Evolutionary conservation across 2,113 vertebrate genomes (phyloP).

Genomic region (Oxyruncus cristatus): DNA sequence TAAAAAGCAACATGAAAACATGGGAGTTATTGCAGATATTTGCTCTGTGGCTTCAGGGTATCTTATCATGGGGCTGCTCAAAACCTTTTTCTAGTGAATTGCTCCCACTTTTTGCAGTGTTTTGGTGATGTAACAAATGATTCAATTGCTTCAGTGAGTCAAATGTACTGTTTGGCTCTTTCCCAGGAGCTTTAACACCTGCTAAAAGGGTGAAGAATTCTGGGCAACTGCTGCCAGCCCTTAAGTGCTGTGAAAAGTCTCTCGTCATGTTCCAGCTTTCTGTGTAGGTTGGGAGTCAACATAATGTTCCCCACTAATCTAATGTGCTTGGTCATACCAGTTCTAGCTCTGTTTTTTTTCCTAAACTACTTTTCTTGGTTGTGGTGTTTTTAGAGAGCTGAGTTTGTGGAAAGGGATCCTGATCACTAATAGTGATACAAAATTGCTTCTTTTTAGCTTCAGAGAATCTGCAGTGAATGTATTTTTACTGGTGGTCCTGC

Average conservation of each 20-base stretch:
- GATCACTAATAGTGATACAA: not conserved
- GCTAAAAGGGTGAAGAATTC: constrained; percentile 46
- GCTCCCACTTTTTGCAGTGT: not conserved
- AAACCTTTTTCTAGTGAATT: not conserved
- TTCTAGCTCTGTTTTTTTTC: not conserved
- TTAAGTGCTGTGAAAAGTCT: constrained; percentile 35
- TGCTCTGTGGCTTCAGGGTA: constrained; percentile 1
- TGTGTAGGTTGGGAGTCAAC: not conserved
- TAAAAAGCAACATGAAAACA: constrained; percentile 25
- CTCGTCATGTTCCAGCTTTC: constrained; percentile 21
- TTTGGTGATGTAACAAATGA: not conserved
- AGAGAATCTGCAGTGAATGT: not conserved
- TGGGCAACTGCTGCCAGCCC: constrained; percentile 24
- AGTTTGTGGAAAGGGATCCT: not conserved
- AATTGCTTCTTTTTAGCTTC: not conserved
- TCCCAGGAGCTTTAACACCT: constrained; percentile 52
- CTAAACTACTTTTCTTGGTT: not conserved
- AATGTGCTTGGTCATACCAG: not conserved
- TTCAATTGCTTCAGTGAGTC: constrained; percentile 2
- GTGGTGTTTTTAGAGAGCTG: not conserved
- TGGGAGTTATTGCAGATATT: not conserved
- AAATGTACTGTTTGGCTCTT: constrained; percentile 4
- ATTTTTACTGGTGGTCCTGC: not conserved
- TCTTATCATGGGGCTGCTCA: not conserved
- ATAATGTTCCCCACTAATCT: not conserved